Conservation (phyloP, 1,140 invertebrate species). For the Ectropis grisescens region DNA sequence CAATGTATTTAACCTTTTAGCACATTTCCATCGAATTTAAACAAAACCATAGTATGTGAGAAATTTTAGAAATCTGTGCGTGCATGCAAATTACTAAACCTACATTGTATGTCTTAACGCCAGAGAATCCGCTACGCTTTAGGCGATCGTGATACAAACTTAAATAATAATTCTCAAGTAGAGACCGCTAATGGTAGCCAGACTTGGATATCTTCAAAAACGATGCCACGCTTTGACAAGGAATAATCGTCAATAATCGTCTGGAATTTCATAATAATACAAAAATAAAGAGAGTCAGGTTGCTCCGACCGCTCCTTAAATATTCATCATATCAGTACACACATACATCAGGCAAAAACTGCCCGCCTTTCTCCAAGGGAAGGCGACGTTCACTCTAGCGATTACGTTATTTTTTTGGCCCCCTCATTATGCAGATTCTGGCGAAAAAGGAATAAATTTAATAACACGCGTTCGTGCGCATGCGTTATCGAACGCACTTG, state of each 20-base stretch:
- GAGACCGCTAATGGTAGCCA: too few species aligned
- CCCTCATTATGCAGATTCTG: constrained; percentile 65
- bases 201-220: too few species aligned
- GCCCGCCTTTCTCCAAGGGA: constrained; percentile 40
- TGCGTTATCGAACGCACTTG: constrained; percentile 65
- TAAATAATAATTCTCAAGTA: too few species aligned
- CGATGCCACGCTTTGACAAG: constrained; percentile 32
- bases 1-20: too few species aligned
- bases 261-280: constrained; percentile 24
- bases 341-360: constrained; percentile 36
- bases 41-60: too few species aligned
- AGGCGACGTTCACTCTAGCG: constrained; percentile 50
- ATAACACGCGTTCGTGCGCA: constrained; percentile 62
- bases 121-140: too few species aligned
- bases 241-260: constrained; percentile 33
- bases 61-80: too few species aligned
- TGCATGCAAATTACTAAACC: too few species aligned
- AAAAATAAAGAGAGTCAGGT: constrained; percentile 27
- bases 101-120: too few species aligned
- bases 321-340: constrained; percentile 40
- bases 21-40: too few species aligned
- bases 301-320: constrained; percentile 26
- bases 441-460: constrained; percentile 66
- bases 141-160: too few species aligned
- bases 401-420: constrained; percentile 55